Conservation (phyloP, 2,113 vertebrate genomes). For the Ciconia stormi region DNA sequence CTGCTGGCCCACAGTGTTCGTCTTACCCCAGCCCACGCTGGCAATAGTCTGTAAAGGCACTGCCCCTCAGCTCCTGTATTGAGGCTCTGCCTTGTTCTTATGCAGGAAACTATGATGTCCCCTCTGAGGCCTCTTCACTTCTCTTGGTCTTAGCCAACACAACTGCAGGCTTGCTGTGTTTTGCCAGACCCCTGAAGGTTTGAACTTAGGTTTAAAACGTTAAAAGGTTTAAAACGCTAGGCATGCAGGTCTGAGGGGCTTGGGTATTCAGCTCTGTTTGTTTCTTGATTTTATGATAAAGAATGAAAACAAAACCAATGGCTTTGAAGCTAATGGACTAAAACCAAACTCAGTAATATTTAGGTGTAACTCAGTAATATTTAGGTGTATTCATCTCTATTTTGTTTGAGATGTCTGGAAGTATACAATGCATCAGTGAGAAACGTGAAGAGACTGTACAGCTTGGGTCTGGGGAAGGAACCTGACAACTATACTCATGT, state of each 20-base stretch:
- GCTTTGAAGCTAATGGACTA: background rate
- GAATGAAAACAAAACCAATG: background rate
- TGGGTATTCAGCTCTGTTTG: background rate
- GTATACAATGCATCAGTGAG: background rate
- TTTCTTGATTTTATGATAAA: background rate
- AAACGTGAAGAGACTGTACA: background rate
- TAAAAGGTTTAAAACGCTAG: background rate
- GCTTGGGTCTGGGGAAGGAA: background rate
- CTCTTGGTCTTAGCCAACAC: background rate
- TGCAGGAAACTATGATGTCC: background rate
- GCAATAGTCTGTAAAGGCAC: background rate
- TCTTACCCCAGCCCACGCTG: rapidly evolving
- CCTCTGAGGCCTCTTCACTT: background rate
- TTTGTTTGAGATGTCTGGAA: background rate
- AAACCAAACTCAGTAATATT: background rate
- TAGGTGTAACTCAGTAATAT: background rate
- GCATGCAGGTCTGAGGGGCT: background rate
- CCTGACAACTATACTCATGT: background rate
- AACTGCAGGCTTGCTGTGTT: background rate
- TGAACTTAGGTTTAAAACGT: background rate
- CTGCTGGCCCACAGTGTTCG: background rate
- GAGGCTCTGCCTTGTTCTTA: background rate
- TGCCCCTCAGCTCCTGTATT: background rate
- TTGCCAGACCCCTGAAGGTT: background rate
- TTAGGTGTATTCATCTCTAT: background rate